Evolutionary conservation across 2,888 invertebrate genomes (phyloP).

Genomic region (Dynastes tityus): DNA sequence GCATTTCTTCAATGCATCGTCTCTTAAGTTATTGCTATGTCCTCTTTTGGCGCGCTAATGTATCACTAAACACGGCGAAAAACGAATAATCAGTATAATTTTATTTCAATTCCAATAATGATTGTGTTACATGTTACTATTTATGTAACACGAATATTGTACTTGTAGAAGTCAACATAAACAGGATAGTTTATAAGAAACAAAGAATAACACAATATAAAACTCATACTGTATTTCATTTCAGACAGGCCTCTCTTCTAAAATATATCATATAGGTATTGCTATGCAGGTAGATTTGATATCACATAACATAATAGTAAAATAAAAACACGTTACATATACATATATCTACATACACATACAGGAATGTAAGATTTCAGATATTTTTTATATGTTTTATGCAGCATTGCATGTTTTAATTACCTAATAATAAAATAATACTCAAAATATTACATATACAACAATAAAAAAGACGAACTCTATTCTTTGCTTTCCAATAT

Average conservation of each 20-base stretch:
- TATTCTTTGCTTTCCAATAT: slow-evolving; percentile 42
- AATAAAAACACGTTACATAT: slow-evolving; percentile 8
- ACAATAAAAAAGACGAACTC: slow-evolving; percentile 24
- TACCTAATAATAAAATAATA: slow-evolving; percentile 26
- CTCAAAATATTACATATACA: slow-evolving; percentile 25
- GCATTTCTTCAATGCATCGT: too few relatives aligned
- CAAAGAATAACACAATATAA: slow-evolving; percentile 20
- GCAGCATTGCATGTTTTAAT: slow-evolving; percentile 24
- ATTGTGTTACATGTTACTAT: too few relatives aligned
- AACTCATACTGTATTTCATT: slow-evolving; percentile 47
- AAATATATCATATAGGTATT: slow-evolving; percentile 51
- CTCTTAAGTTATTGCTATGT: too few relatives aligned
- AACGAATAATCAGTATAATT: too few relatives aligned
- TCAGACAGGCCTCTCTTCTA: slow-evolving; percentile 53
- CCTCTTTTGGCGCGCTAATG: too few relatives aligned
- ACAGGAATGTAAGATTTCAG: slow-evolving; percentile 40
- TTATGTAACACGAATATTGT: too few relatives aligned
- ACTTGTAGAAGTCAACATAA: too few relatives aligned
- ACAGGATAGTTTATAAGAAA: not conserved
- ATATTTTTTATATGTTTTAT: slow-evolving; percentile 16
- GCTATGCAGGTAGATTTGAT: slow-evolving; percentile 50
- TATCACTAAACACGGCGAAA: too few relatives aligned
- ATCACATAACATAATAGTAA: slow-evolving; percentile 41
- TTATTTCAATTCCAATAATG: too few relatives aligned
- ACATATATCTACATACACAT: slow-evolving; percentile 23